Evolutionary conservation across 1,140 invertebrate genomes (phyloP).

Genomic region (Drosophila mayri): DNA sequence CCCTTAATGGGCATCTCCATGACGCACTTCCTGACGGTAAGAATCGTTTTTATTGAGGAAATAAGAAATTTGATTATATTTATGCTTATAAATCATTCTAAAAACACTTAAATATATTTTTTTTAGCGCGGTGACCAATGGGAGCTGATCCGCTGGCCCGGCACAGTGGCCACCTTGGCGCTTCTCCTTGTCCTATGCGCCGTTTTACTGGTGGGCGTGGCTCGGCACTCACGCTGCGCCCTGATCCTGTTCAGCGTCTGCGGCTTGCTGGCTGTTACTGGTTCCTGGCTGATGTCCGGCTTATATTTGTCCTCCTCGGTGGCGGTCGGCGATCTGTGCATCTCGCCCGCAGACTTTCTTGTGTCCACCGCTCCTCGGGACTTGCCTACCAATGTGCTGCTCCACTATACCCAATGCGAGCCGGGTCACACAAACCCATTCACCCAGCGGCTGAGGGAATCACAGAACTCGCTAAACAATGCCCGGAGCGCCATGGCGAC

Average conservation of each 20-base stretch:
- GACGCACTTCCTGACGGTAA: constrained; percentile 87
- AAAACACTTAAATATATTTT: neutral
- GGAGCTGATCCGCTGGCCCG: constrained; percentile 90
- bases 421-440: constrained; percentile 91
- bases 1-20: constrained; percentile 90
- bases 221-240: constrained; percentile 90
- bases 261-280: constrained; percentile 94
- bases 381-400: constrained; percentile 88
- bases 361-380: constrained; percentile 92
- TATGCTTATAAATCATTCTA: too few species aligned
- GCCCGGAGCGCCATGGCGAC: constrained; percentile 86
- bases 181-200: constrained; percentile 92
- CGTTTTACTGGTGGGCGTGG: constrained; percentile 92
- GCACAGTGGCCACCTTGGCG: constrained; percentile 91
- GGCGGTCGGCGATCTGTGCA: constrained; percentile 91
- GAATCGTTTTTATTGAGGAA: neutral
- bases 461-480: constrained; percentile 89
- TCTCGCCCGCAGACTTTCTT: constrained; percentile 91
- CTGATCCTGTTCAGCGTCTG: constrained; percentile 88
- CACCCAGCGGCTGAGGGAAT: constrained; percentile 90
- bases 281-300: constrained; percentile 94
- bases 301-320: constrained; percentile 92
- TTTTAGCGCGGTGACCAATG: constrained; percentile 86
- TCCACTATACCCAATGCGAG: constrained; percentile 94
- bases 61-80: neutral